Conservation (phyloP, 2,888 invertebrate species). For the Platerodrilus igneus region DNA sequence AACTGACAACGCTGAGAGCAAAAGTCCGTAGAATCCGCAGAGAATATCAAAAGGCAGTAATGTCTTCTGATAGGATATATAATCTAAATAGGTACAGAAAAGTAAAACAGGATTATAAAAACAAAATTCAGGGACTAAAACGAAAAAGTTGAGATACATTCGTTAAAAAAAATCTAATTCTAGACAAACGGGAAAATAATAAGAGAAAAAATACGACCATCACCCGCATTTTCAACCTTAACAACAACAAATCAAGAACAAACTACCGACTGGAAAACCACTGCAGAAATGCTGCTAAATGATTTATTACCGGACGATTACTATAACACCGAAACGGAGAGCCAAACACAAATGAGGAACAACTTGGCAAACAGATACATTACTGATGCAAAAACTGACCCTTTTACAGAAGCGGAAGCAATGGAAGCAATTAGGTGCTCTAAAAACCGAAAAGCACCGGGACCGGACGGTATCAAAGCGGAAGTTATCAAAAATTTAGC, state of each 20-base stretch:
- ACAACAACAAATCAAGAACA: background rate
- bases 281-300: slow-evolving; percentile 6
- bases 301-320: slow-evolving; percentile 16
- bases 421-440: background rate
- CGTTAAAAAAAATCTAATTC: background rate
- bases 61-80: too few relatives aligned
- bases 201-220: slow-evolving; percentile 6
- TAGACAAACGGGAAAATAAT: slow-evolving; percentile 8
- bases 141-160: too few relatives aligned
- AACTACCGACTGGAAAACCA: slow-evolving; percentile 16
- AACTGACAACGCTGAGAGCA: background rate
- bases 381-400: too few relatives aligned
- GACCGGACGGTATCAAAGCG: slow-evolving; percentile 10
- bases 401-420: slow-evolving; percentile 1
- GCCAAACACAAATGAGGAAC: slow-evolving; percentile 2
- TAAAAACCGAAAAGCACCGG: slow-evolving; percentile 9
- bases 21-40: too few relatives aligned
- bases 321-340: background rate
- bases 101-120: too few relatives aligned
- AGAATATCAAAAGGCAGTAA: too few relatives aligned
- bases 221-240: slow-evolving; percentile 6
- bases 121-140: too few relatives aligned
- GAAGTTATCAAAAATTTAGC: slow-evolving; percentile 5
- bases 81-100: too few relatives aligned
- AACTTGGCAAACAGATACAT: background rate